phyloP scores from a whole-genome alignment of 2,113 vertebrate species.

The Corynorhinus townsendii region DNA sequence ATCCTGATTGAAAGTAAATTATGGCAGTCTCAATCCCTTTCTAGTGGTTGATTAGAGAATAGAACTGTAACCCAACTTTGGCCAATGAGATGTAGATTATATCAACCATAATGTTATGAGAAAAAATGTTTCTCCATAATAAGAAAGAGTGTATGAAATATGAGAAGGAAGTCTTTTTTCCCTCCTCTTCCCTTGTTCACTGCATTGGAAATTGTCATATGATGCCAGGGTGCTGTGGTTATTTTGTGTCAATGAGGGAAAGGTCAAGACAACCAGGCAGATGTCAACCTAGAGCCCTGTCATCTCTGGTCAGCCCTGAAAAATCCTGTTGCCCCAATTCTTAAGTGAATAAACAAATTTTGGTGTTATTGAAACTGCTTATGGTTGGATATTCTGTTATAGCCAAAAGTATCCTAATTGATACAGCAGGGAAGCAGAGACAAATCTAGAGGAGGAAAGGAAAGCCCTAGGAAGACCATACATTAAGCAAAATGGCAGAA shows the following conservation, averaged over 20 bases:
- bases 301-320: not conserved
- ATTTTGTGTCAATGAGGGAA: not conserved
- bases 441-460: not conserved
- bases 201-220: not conserved
- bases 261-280: not conserved
- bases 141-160: not conserved
- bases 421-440: not conserved
- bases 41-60: not conserved
- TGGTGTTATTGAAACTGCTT: not conserved
- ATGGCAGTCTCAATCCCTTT: not conserved
- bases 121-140: not conserved
- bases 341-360: not conserved
- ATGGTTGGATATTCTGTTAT: not conserved
- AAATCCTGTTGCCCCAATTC: not conserved
- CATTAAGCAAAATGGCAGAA: not conserved
- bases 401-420: not conserved
- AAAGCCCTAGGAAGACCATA: not conserved
- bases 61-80: not conserved
- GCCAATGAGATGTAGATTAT: not conserved
- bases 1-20: not conserved
- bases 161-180: not conserved
- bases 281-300: not conserved
- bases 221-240: not conserved
- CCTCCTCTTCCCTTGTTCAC: not conserved
- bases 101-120: not conserved